Percentiles rank a stretch among this genome's conserved stretches.
Conservation (phyloP, 2,113 vertebrate genomes). For the Callionymus lyra region DNA sequence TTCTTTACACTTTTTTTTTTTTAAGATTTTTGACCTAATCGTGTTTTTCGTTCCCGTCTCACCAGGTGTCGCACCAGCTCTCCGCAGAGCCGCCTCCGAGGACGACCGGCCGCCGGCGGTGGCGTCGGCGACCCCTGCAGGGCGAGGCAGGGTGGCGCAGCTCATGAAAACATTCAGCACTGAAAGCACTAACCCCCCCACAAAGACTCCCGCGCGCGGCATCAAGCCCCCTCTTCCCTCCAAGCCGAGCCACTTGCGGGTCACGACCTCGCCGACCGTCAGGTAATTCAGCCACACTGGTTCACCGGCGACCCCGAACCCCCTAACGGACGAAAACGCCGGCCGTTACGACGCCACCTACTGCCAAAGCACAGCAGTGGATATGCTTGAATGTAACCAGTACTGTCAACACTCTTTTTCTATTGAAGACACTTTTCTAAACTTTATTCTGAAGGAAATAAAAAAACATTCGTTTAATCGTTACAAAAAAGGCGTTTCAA, state of each 20-base stretch:
- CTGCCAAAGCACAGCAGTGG: constrained; percentile 29
- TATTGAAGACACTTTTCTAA: no score
- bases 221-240: constrained; percentile 62
- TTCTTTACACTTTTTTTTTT: neutral
- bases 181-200: constrained; percentile 11
- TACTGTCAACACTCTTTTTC: constrained; percentile 55
- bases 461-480: no score
- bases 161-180: constrained; percentile 65
- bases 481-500: no score
- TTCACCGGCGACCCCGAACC: constrained; percentile 14
- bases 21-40: neutral
- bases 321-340: no score
- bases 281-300: constrained; percentile 53
- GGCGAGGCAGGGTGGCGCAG: constrained; percentile 64
- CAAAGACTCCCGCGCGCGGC: constrained; percentile 23
- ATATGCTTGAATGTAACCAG: constrained; percentile 51
- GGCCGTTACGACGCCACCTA: constrained; percentile 7
- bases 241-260: constrained; percentile 60
- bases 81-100: constrained; percentile 10
- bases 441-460: no score
- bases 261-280: constrained; percentile 48
- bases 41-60: no score
- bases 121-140: constrained; percentile 12
- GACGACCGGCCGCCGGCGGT: constrained; percentile 13
- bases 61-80: constrained; percentile 32